Evolutionary conservation across 2,888 invertebrate species (phyloP).

Genomic region (Chrysolina haemoptera): DNA sequence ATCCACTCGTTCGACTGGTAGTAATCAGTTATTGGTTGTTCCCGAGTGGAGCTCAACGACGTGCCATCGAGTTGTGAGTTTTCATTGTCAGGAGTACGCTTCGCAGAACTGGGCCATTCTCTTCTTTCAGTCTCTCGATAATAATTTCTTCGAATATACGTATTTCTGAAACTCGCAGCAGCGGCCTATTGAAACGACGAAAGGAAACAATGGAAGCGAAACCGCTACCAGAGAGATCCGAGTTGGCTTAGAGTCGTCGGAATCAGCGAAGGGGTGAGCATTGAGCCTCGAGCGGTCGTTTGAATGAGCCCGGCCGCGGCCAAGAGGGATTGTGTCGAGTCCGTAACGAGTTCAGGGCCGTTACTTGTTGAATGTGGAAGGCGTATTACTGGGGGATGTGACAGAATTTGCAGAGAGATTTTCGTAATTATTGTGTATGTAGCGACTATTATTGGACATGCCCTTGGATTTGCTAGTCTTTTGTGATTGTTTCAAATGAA

Average conservation of each 20-base stretch:
- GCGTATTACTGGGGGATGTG: background rate
- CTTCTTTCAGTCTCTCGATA: slow-evolving; percentile 11
- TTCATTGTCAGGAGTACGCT: slow-evolving; percentile 4
- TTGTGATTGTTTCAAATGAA: too few relatives aligned
- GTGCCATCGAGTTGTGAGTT: too few relatives aligned
- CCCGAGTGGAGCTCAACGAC: too few relatives aligned
- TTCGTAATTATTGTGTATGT: background rate
- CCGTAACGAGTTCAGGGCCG: slow-evolving; percentile 8
- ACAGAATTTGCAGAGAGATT: background rate
- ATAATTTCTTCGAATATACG: slow-evolving; percentile 19
- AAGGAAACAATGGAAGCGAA: slow-evolving; percentile 13
- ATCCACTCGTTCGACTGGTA: too few relatives aligned
- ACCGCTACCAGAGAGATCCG: slow-evolving; percentile 12
- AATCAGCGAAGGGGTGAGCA: background rate
- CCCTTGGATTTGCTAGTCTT: background rate
- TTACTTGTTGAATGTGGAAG: slow-evolving; percentile 9
- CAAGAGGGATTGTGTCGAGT: slow-evolving; percentile 9
- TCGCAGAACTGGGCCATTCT: background rate
- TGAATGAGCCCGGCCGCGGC: slow-evolving; percentile 2
- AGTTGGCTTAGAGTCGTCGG: slow-evolving; percentile 10
- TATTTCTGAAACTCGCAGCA: slow-evolving; percentile 1
- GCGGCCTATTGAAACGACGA: background rate
- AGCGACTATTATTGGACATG: background rate
- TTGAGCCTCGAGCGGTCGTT: slow-evolving; percentile 6
- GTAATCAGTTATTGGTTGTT: too few relatives aligned